These are phyloP conservation scores for Brachyopa scutellaris DNA, from an alignment of 2,888 invertebrate genomes.

Conservation along the genomic window DNA sequence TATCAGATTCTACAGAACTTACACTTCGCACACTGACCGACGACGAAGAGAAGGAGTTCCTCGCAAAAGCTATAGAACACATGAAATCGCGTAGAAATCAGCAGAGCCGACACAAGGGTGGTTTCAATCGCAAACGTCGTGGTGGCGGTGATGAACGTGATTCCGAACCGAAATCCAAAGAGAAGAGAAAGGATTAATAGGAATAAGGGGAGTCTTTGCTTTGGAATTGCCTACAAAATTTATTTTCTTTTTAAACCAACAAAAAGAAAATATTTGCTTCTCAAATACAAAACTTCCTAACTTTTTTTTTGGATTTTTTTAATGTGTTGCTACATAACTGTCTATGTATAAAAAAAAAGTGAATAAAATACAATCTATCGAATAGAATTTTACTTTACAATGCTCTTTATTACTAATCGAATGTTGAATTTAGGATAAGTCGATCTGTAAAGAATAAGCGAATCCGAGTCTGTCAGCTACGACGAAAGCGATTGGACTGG, in stretches of 20 bases:
- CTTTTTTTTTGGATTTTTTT: constrained; percentile 52
- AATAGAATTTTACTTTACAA: constrained; percentile 56
- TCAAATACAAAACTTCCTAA: too few relatives aligned
- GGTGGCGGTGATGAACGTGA: constrained; percentile 76
- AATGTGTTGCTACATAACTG: constrained; percentile 61
- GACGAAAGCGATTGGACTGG: too few relatives aligned
- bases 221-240: constrained; percentile 16
- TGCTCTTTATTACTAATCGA: too few relatives aligned
- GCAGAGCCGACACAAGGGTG: constrained; percentile 79
- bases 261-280: neutral
- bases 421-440: too few relatives aligned
- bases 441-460: too few relatives aligned
- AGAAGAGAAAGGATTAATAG: constrained; percentile 59
- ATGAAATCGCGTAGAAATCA: constrained; percentile 84
- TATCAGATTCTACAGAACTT: constrained; percentile 82
- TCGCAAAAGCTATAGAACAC: constrained; percentile 85
- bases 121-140: constrained; percentile 78
- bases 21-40: constrained; percentile 85
- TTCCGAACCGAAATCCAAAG: constrained; percentile 74
- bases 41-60: constrained; percentile 87
- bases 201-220: neutral
- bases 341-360: constrained; percentile 50
- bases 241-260: constrained; percentile 24
- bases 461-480: too few relatives aligned
- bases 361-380: constrained; percentile 55